Evolutionary conservation across 2,888 invertebrate genomes (phyloP), one percentile per base, ranked within the genome.

Genomic region (Desoria tigrina): DNA sequence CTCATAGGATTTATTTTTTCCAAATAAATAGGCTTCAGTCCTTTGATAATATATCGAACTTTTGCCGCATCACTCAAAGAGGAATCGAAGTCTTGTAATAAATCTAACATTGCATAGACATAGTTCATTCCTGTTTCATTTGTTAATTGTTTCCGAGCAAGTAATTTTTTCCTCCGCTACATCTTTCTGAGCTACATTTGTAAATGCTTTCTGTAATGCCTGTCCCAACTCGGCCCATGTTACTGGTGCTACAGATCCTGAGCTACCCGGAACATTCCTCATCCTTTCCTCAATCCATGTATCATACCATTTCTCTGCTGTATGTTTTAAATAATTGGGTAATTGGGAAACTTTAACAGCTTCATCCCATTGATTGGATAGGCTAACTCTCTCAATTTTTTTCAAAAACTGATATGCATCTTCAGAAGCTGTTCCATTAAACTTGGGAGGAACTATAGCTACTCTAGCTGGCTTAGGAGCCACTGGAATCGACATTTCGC

Each of bases 121-220:
- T 51, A 51, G 1, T 45, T n/a, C 27, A 49, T 50, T 1, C 32
- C 49, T 1, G 60, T 28, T 21, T 60, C 60, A 16, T 27, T 50
- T 16, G 27, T 21, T 7, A 18, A 18, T 23, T 60, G 49, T 24
- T 60, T 60, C 2, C 60, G 26, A 6, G 18, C 21, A 4, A 60
- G 21, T 23, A 60, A 26, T 50, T 60, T 60, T 60, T 1, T 60
- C 50, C 23, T 60, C 60, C 1, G 60, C 60, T n/a, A 49, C 50
- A 11, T 60, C 60, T 14, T 49, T 60, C 14, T 28, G 39, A n/a
- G 49, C 28, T 14, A 50, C 49, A 24, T 28, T 60, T 28, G 26
- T 60, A 50, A 60, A 60, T 1, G 49, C 50, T 21, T 14, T 21
- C 28, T 60, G 60, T 1, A 60, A n/a, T 1, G 49, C 50, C 9